phyloP scores from a whole-genome alignment of 2,888 invertebrate genomes.

The Isoperla grammatica region DNA sequence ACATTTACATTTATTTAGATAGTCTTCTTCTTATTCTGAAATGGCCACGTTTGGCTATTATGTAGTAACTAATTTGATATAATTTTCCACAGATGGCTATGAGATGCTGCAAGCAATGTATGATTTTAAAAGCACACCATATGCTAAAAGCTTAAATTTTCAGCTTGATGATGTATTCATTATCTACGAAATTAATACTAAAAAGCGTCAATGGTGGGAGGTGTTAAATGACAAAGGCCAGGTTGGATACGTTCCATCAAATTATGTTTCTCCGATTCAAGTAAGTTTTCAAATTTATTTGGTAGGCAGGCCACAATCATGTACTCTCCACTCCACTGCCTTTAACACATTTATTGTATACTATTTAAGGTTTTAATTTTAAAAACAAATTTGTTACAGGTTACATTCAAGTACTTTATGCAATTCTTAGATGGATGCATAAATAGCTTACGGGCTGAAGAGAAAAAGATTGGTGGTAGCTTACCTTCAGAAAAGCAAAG shows the following conservation, averaged over 20 bases:
- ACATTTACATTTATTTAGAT: too few species aligned
- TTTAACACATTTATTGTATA: neutral
- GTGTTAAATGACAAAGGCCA: conserved; percentile 76
- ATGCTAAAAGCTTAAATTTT: conserved; percentile 74
- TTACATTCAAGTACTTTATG: conserved; percentile 12
- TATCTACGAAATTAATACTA: conserved; percentile 69
- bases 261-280: conserved; percentile 75
- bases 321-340: too few species aligned
- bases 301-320: too few species aligned
- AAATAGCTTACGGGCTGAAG: conserved; percentile 45
- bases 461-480: conserved; percentile 42
- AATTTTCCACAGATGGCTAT: too few species aligned
- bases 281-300: conserved; percentile 44
- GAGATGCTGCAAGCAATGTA: conserved; percentile 74
- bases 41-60: too few species aligned
- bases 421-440: conserved; percentile 68
- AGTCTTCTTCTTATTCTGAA: too few species aligned
- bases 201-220: conserved; percentile 85
- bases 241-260: conserved; percentile 80
- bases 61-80: too few species aligned
- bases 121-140: conserved; percentile 50
- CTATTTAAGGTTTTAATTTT: neutral
- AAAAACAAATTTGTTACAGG: neutral
- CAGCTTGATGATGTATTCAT: conserved; percentile 74
- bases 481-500: conserved; percentile 55